Evolutionary conservation across 2,113 vertebrate genomes (phyloP).

Genomic region (Sceloporus tristichus): DNA sequence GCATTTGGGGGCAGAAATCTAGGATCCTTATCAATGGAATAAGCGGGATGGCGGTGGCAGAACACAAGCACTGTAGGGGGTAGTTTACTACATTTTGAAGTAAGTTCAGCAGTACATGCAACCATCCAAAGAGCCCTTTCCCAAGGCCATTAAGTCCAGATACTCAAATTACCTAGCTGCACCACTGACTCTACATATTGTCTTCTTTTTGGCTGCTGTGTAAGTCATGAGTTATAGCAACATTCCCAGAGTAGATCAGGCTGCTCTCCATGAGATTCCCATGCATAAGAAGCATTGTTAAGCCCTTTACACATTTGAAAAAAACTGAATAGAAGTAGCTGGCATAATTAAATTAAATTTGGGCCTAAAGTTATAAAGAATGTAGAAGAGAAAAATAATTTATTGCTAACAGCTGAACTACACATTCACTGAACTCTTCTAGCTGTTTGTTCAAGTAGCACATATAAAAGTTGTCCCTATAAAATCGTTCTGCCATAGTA

Average conservation of each 20-base stretch:
- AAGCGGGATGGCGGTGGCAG: not conserved
- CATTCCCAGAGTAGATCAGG: not conserved
- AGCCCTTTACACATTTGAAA: not conserved
- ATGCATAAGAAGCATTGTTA: not conserved
- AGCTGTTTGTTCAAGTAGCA: conserved; percentile 13
- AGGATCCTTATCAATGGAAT: not conserved
- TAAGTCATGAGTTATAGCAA: not conserved
- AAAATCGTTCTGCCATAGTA: not conserved
- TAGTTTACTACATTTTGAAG: not conserved
- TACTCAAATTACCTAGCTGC: not conserved
- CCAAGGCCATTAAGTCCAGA: not conserved
- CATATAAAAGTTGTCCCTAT: not conserved
- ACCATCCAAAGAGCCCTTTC: too few species aligned
- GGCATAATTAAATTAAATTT: conserved; percentile 6
- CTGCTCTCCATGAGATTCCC: not conserved
- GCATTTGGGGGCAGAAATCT: not conserved
- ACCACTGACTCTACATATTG: not conserved
- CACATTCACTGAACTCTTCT: not conserved
- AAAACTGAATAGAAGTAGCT: not conserved
- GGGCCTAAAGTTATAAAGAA: not conserved
- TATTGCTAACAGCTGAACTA: conserved; percentile 10
- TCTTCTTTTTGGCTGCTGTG: not conserved
- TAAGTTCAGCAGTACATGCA: too few species aligned
- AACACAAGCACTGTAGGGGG: not conserved
- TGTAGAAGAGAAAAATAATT: not conserved